Evolutionary conservation across 1,140 invertebrate species (phyloP).

Genomic region (Littorina saxatilis): DNA sequence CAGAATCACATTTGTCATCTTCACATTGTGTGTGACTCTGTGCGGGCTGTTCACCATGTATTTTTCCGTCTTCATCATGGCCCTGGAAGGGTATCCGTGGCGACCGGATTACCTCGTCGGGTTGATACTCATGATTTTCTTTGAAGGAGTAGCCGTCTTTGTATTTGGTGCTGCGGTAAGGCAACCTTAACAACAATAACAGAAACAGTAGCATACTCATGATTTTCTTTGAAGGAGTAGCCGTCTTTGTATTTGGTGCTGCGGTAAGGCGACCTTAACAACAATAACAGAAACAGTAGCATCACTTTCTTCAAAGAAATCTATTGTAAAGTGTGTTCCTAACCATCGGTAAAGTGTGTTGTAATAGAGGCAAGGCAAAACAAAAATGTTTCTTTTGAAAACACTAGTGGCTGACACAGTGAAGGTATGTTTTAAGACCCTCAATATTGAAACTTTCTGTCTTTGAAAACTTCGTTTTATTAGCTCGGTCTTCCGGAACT

Average conservation of each 20-base stretch:
- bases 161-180: conserved; percentile 56
- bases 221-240: conserved; percentile 57
- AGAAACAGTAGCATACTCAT: conserved; percentile 49
- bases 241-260: conserved; percentile 43
- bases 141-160: conserved; percentile 51
- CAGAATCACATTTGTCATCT: conserved; percentile 64
- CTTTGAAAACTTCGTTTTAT: no score
- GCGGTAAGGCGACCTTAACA: conserved; percentile 64
- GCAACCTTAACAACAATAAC: no score
- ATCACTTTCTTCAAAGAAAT: no score
- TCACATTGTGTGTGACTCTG: conserved; percentile 52
- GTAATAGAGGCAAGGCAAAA: no score
- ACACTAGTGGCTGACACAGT: no score
- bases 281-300: no score
- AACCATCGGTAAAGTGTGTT: no score
- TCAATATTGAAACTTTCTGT: no score
- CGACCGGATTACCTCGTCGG: conserved; percentile 60
- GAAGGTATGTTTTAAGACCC: no score
- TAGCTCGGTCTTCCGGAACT: no score
- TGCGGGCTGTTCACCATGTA: conserved; percentile 50
- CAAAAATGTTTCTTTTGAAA: no score
- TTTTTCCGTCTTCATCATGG: conserved; percentile 46
- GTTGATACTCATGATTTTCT: conserved; percentile 54
- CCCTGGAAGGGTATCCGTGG: conserved; percentile 48
- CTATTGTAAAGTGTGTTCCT: no score